Conservation (phyloP, 2,113 vertebrate genomes). For the Sorex fumeus region DNA sequence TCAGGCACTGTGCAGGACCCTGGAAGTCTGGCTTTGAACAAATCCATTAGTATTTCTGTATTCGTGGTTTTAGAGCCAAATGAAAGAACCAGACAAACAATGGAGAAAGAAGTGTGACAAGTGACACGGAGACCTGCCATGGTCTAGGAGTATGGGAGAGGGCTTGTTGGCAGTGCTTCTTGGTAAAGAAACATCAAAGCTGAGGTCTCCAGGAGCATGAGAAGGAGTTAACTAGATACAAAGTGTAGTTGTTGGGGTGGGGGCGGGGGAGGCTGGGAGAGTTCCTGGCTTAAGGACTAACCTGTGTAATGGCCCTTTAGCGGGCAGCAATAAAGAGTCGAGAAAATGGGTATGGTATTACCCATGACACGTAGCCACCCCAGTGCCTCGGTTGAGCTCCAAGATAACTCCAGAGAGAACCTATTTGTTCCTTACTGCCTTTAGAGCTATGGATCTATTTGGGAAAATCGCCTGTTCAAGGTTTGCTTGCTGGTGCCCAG, state of each 20-base stretch:
- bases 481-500: background rate
- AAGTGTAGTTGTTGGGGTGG: background rate
- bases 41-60: constrained; percentile 21
- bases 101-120: background rate
- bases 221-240: constrained; percentile 12
- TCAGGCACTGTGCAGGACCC: background rate
- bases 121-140: background rate
- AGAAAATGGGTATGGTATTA: background rate
- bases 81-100: background rate
- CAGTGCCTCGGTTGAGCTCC: background rate
- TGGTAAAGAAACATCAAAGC: background rate
- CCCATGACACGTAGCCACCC: background rate
- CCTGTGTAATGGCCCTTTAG: background rate
- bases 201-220: background rate
- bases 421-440: background rate
- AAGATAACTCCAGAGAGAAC: background rate
- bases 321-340: background rate
- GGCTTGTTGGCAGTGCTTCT: background rate
- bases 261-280: background rate
- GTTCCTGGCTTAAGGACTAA: background rate
- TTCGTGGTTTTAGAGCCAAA: background rate
- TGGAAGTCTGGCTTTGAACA: constrained; percentile 25
- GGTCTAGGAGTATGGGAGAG: background rate
- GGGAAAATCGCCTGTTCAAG: background rate
- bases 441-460: background rate